A percentile compares a stretch with the other conserved stretches of the same genome.
Evolutionary conservation across 2,113 vertebrate species (phyloP).

Genomic region (Saimiri boliviensis): DNA sequence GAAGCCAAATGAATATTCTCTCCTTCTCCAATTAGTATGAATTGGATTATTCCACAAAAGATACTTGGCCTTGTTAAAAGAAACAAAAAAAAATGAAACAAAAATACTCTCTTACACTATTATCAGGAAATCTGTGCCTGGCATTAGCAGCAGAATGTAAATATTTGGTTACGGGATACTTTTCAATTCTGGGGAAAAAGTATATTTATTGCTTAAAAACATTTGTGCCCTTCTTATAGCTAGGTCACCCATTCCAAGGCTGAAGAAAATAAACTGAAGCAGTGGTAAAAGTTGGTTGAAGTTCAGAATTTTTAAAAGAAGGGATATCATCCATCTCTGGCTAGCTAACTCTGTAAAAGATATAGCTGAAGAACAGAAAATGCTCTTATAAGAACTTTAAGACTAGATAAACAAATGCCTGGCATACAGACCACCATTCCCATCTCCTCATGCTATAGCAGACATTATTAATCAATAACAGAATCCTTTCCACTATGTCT

Average conservation of each 20-base stretch:
- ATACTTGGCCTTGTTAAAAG: neutral
- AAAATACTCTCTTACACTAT: neutral
- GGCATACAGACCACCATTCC: neutral
- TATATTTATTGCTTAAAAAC: neutral
- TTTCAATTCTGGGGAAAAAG: neutral
- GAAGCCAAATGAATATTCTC: neutral
- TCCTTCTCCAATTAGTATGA: neutral
- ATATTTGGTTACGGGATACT: neutral
- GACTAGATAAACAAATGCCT: neutral
- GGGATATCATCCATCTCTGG: neutral
- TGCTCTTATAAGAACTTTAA: neutral
- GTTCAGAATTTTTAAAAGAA: constrained; percentile 23
- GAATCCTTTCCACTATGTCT: neutral
- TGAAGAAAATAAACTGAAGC: constrained; percentile 18
- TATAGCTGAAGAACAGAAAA: neutral
- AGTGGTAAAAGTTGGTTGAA: neutral
- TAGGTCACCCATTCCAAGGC: neutral
- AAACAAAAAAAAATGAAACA: neutral
- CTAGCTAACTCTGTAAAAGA: neutral
- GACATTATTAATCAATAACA: neutral
- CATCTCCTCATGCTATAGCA: neutral
- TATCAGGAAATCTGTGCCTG: neutral
- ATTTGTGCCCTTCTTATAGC: neutral
- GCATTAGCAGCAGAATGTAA: neutral
- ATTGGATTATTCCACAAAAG: neutral